Evolutionary conservation across 2,888 invertebrate species (phyloP).

Genomic region (Drosophila borborema): DNA sequence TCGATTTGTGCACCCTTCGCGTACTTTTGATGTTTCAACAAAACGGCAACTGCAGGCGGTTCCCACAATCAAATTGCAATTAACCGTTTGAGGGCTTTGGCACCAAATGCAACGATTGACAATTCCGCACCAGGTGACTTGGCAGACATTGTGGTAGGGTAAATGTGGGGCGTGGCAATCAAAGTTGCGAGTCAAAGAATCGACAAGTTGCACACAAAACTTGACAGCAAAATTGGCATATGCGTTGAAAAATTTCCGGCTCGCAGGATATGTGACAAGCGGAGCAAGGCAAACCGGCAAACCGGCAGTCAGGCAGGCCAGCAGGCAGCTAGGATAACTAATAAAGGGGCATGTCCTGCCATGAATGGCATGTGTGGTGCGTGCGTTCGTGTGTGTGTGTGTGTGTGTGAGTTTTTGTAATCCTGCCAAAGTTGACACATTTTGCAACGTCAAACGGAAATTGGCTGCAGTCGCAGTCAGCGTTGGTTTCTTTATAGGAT

Average conservation of each 20-base stretch:
- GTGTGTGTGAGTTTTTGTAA: constrained; percentile 55
- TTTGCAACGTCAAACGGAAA: constrained; percentile 76
- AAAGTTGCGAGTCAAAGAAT: constrained; percentile 48
- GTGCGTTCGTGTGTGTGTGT: constrained; percentile 2
- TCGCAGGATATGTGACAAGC: constrained; percentile 32
- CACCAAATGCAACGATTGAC: constrained; percentile 33
- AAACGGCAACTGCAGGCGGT: constrained; percentile 48
- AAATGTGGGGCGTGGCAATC: constrained; percentile 21
- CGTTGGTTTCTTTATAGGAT: constrained; percentile 62
- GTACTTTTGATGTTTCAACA: constrained; percentile 5
- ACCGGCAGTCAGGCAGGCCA: neutral
- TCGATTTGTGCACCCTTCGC: neutral
- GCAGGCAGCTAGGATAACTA: constrained; percentile 47
- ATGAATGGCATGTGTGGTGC: constrained; percentile 16
- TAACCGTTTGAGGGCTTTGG: constrained; percentile 55
- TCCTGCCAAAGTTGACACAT: constrained; percentile 75
- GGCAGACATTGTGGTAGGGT: neutral
- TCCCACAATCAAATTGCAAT: constrained; percentile 70
- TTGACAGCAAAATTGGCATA: constrained; percentile 76
- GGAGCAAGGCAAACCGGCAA: neutral
- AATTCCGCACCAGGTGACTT: constrained; percentile 16
- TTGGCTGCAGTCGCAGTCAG: constrained; percentile 63
- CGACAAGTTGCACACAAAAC: constrained; percentile 53
- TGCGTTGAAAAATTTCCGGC: constrained; percentile 74
- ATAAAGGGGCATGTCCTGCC: constrained; percentile 46